These are phyloP conservation scores for Xestia c-nigrum DNA, from an alignment of 2,888 invertebrate species.

Conservation along the genomic window DNA sequence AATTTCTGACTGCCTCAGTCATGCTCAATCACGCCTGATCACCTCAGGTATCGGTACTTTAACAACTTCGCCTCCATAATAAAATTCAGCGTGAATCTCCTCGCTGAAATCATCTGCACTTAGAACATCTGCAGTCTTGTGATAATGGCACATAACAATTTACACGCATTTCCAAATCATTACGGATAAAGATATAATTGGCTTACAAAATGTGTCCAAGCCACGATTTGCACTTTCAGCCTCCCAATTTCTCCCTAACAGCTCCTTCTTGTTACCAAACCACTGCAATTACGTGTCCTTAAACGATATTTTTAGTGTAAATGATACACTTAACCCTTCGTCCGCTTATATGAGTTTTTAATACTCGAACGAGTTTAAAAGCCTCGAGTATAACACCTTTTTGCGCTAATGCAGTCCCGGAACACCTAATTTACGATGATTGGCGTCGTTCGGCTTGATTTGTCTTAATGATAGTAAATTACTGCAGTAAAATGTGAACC, in stretches of 20 bases:
- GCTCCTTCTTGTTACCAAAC: conserved; percentile 61
- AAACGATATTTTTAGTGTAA: conserved; percentile 79
- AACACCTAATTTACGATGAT: conserved; percentile 87
- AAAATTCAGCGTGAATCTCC: conserved; percentile 12
- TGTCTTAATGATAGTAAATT: conserved; percentile 88
- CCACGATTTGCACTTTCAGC: conserved; percentile 41
- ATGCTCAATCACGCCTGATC: conserved; percentile 3
- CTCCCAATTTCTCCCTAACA: conserved; percentile 58
- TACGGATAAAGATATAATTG: conserved; percentile 44
- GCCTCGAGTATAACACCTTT: conserved; percentile 85
- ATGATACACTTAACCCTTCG: conserved; percentile 75
- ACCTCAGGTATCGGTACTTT: neutral
- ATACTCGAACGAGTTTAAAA: conserved; percentile 75
- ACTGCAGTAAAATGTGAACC: conserved; percentile 77
- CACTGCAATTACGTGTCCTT: conserved; percentile 72
- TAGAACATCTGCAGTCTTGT: conserved; percentile 30
- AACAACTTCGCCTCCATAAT: conserved; percentile 17
- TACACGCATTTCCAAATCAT: conserved; percentile 29
- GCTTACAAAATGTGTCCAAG: conserved; percentile 33
- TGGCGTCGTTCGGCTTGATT: conserved; percentile 84
- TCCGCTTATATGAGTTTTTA: conserved; percentile 77
- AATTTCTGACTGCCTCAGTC: neutral
- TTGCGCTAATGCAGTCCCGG: conserved; percentile 80
- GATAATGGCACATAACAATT: conserved; percentile 30
- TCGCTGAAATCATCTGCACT: conserved; percentile 25